Evolutionary conservation across 1,140 invertebrate genomes (phyloP).

Genomic region (Zelostemma sp.): DNA sequence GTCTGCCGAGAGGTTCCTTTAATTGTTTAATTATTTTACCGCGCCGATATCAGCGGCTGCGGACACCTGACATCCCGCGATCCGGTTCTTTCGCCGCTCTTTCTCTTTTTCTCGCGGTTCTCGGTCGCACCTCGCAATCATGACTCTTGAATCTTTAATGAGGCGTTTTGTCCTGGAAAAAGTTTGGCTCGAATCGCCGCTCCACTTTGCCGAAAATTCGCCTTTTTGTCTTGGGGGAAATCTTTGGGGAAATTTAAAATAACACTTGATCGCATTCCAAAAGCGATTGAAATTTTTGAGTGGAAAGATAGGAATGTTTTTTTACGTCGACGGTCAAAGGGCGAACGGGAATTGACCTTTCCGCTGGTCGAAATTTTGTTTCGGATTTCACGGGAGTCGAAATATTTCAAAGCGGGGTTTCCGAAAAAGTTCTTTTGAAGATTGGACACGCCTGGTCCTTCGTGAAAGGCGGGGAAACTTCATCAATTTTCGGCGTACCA

Average conservation of each 20-base stretch:
- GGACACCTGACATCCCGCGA: conserved; percentile 1
- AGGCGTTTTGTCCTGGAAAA: background rate
- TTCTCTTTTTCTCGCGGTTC: background rate
- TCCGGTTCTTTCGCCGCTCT: background rate
- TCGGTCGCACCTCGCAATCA: background rate
- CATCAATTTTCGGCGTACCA: background rate
- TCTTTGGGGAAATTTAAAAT: too few species aligned
- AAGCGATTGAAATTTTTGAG: background rate
- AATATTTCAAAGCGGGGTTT: conserved; percentile 3
- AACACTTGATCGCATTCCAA: background rate
- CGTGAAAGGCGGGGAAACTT: too few species aligned
- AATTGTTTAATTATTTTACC: conserved; percentile 10
- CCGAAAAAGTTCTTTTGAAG: background rate
- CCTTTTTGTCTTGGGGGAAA: background rate
- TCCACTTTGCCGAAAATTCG: background rate
- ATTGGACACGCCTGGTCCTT: background rate
- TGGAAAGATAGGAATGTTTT: background rate
- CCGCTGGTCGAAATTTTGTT: background rate
- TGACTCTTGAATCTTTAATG: conserved; percentile 5
- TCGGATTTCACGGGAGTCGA: background rate
- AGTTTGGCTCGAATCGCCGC: background rate
- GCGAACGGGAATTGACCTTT: conserved; percentile 1
- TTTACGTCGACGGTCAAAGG: background rate
- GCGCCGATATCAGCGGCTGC: background rate
- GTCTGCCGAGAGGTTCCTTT: background rate